Evolutionary conservation across 2,797 vertebrate species (phyloP).

Genomic region (Tangara arthus): DNA sequence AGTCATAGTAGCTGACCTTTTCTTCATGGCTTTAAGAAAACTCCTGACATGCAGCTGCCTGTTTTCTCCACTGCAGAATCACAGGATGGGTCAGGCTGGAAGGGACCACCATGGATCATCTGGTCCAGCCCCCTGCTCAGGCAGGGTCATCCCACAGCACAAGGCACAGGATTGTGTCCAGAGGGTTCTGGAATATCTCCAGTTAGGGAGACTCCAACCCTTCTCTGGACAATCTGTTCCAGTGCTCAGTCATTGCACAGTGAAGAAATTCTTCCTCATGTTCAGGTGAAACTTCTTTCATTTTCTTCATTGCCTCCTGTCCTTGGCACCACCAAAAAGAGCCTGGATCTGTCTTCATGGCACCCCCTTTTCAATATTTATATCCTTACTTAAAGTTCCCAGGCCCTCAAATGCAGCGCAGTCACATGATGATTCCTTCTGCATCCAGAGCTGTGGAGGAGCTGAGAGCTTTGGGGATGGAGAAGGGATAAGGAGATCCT

Average conservation of each 20-base stretch:
- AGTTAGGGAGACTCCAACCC: not conserved
- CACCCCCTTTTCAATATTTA: not conserved
- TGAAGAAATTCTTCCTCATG: not conserved
- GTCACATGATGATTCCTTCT: not conserved
- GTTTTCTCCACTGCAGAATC: not conserved
- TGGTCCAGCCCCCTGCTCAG: not conserved
- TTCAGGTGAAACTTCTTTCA: not conserved
- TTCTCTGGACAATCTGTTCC: accelerated
- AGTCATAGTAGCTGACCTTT: not conserved
- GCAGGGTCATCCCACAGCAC: not conserved
- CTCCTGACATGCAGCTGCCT: not conserved
- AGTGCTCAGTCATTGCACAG: accelerated
- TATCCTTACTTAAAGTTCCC: accelerated
- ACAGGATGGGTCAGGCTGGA: not conserved
- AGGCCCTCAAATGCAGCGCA: not conserved
- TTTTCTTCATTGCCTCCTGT: not conserved
- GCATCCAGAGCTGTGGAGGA: not conserved
- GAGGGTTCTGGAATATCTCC: not conserved
- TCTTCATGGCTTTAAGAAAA: not conserved
- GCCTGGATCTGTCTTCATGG: not conserved
- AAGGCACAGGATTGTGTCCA: not conserved
- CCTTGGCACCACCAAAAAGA: not conserved
- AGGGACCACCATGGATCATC: not conserved
- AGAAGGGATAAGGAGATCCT: not conserved
- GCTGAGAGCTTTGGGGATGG: not conserved